Base-by-base conservation (phyloP, 2,888 invertebrate genomes). In the Opisthograptis luteolata region DNA sequence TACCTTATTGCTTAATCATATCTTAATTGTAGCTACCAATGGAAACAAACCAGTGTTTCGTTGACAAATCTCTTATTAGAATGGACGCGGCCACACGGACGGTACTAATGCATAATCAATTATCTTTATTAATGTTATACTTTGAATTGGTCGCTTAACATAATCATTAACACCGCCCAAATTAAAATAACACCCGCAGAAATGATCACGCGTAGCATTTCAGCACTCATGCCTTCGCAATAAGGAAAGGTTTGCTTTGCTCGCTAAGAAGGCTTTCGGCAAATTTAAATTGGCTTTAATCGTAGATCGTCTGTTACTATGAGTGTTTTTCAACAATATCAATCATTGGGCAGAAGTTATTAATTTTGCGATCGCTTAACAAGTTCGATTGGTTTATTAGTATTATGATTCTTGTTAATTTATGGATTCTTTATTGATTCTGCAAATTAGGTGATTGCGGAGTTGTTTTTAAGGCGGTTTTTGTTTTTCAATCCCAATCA, bases 21-120 rank as follows among this genome's bases (percentile, higher is more conserved):
- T 41, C 31, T 27, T 40, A 7, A 0, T 12, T 10, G 9, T 22
- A n/a, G n/a, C n/a, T n/a, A n/a, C 51, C 62, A 74, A 73, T 76
- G 87, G 74, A 75, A 57, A 79, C 77, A 32, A 37, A 32, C 60
- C 10, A 39, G 27, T 48, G 67, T 71, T 82, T 80, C 73, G 79
- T 80, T 84, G 86, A 86, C 87, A 87, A 86, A 84, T 83, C 81
- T 83, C 77, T 78, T 80, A 79, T 81, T 83, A 82, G 75, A 61
- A 73, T 76, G 64, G 60, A 61, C 53, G 55, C 63, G 75, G 76
- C 84, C 87, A 81, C 87, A 84, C 82, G 82, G 76, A 60, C 68
- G 40, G 76, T 52, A 57, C 75, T 81, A 76, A 84, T 80, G 77
- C 63, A 70, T 79, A 72, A 80, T 80, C 86, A 86, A 86, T 84